Evolutionary conservation across 2,113 vertebrate genomes (phyloP).

Genomic region (Helogale parvula): DNA sequence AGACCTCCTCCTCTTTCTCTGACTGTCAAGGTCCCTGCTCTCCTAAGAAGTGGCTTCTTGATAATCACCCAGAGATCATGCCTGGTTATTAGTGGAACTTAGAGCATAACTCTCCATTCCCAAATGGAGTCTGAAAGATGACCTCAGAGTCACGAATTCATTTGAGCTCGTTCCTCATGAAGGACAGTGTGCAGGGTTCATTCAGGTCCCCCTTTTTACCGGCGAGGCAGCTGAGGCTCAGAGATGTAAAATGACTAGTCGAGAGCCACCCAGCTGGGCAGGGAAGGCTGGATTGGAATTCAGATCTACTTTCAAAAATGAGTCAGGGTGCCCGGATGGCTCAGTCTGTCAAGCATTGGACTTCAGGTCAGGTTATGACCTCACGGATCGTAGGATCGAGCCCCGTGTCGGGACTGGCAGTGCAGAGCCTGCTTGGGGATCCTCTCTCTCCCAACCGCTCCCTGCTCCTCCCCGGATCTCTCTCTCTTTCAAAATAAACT

Average conservation of each 20-base stretch:
- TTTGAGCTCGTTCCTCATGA: neutral
- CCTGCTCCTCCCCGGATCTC: too few relatives aligned
- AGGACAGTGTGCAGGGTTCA: neutral
- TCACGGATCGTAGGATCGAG: too few relatives aligned
- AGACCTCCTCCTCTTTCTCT: neutral
- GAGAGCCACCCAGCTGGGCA: neutral
- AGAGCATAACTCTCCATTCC: accelerated
- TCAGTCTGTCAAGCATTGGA: too few relatives aligned
- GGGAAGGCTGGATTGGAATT: neutral
- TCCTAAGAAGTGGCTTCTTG: neutral
- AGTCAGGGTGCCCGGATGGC: too few relatives aligned
- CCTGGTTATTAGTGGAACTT: neutral
- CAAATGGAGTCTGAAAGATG: neutral
- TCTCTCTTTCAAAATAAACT: too few relatives aligned
- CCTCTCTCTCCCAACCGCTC: too few relatives aligned
- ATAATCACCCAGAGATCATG: neutral
- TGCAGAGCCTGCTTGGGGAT: too few relatives aligned
- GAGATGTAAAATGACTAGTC: neutral
- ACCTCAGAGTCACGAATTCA: neutral
- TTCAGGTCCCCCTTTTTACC: neutral
- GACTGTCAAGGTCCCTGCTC: neutral
- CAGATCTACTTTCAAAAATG: neutral
- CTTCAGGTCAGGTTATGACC: too few relatives aligned
- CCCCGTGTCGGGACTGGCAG: too few relatives aligned
- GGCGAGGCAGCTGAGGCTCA: neutral